Percentiles rank a stretch among this genome's conserved stretches.
phyloP scores from a whole-genome alignment of 2,888 invertebrate species.

The Archips xylosteana region DNA sequence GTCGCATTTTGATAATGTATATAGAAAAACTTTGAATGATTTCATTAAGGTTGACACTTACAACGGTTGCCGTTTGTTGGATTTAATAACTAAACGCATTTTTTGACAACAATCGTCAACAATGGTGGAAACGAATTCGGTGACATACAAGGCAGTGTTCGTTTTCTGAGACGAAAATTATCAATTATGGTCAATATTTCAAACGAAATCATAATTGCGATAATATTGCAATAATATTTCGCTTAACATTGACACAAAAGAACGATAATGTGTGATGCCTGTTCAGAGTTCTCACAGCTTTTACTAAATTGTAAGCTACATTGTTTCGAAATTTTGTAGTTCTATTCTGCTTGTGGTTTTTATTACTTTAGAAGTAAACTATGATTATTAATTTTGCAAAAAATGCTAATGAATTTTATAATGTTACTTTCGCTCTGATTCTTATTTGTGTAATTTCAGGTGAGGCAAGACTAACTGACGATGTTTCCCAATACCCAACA shows the following conservation, averaged over 20 bases:
- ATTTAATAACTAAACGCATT: conserved; percentile 66
- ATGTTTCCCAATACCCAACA: conserved; percentile 90
- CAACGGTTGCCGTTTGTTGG: neutral
- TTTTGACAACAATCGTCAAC: conserved; percentile 83
- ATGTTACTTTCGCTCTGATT: neutral
- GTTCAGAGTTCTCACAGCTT: conserved; percentile 96
- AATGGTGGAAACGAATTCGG: conserved; percentile 82
- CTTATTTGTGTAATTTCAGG: conserved; percentile 87
- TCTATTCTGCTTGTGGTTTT: conserved; percentile 55
- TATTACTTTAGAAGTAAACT: conserved; percentile 28
- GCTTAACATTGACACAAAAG: conserved; percentile 81
- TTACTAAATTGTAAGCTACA: conserved; percentile 88
- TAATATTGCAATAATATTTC: conserved; percentile 79
- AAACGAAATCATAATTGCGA: conserved; percentile 69
- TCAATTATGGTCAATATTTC: conserved; percentile 81
- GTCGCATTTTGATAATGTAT: neutral
- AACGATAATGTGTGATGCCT: conserved; percentile 94
- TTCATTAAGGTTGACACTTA: neutral
- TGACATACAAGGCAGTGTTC: conserved; percentile 80
- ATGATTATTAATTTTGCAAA: conserved; percentile 10
- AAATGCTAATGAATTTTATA: conserved; percentile 2
- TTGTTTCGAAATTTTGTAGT: conserved; percentile 77
- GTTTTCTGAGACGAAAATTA: conserved; percentile 81
- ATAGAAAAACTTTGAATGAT: neutral
- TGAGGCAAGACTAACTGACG: conserved; percentile 92